Conservation (phyloP, 2,113 vertebrate species). For the Paradoxurus hermaphroditus region DNA sequence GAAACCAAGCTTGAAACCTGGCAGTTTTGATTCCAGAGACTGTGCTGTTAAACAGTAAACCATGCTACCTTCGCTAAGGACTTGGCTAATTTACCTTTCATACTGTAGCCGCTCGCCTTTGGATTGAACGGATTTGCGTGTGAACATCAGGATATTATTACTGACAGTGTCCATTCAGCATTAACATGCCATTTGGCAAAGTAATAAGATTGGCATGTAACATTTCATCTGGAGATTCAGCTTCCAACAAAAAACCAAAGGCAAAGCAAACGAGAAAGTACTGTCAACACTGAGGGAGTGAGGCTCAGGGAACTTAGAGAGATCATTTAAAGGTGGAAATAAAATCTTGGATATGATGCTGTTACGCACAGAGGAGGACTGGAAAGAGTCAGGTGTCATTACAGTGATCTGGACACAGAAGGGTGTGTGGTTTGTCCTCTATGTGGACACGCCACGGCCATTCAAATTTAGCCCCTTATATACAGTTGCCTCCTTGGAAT, state of each 20-base stretch:
- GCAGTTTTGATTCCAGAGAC: not conserved
- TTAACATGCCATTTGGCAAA: not conserved
- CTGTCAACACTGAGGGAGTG: not conserved
- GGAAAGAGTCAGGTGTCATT: not conserved
- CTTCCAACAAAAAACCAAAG: not conserved
- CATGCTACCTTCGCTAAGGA: not conserved
- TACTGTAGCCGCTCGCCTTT: not conserved
- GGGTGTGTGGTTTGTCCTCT: not conserved
- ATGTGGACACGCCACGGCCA: not conserved
- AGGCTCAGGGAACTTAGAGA: not conserved
- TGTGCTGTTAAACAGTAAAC: not conserved
- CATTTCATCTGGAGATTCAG: not conserved
- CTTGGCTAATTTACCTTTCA: not conserved
- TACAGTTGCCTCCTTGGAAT: not conserved
- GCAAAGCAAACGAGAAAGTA: not conserved
- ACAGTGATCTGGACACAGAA: not conserved
- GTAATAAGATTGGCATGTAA: not conserved
- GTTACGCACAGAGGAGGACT: not conserved
- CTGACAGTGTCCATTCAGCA: not conserved
- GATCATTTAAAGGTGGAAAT: not conserved
- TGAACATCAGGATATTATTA: not conserved
- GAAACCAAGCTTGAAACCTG: not conserved
- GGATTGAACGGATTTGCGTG: not conserved
- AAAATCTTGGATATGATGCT: not conserved
- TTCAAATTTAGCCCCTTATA: not conserved